phyloP scores from a whole-genome alignment of 2,888 invertebrate species.

The Atherix ibis region DNA sequence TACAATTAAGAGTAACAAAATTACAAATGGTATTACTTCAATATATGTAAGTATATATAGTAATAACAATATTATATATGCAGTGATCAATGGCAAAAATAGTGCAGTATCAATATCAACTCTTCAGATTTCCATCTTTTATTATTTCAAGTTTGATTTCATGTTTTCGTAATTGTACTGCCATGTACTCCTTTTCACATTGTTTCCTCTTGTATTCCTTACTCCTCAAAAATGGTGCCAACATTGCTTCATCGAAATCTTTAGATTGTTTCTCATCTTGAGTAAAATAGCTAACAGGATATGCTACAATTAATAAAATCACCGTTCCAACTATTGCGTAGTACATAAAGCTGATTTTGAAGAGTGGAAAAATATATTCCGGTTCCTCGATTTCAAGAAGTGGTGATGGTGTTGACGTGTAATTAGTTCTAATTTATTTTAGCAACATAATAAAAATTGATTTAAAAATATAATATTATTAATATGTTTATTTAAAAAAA shows the following conservation, averaged over 20 bases:
- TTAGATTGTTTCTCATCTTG: slow-evolving; percentile 6
- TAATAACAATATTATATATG: too few relatives aligned
- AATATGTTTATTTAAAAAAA: slow-evolving; percentile 1
- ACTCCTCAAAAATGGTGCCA: slow-evolving; percentile 9
- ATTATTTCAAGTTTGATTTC: too few relatives aligned
- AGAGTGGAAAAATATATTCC: slow-evolving; percentile 29
- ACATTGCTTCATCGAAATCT: slow-evolving; percentile 10
- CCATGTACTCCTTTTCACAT: too few relatives aligned
- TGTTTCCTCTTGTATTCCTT: neutral
- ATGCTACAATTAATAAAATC: slow-evolving; percentile 41
- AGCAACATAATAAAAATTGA: slow-evolving; percentile 5
- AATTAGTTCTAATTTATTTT: neutral
- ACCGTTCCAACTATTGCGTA: slow-evolving; percentile 46
- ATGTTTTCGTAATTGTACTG: too few relatives aligned
- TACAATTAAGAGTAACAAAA: too few relatives aligned
- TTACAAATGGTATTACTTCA: too few relatives aligned
- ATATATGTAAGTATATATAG: too few relatives aligned
- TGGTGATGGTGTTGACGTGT: neutral
- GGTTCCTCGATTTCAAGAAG: slow-evolving; percentile 2
- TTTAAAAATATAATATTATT: neutral
- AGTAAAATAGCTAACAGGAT: slow-evolving; percentile 45
- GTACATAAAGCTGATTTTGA: slow-evolving; percentile 46
- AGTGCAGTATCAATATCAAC: too few relatives aligned
- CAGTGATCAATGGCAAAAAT: too few relatives aligned
- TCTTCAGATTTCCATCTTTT: too few relatives aligned